phyloP scores from a whole-genome alignment of 2,888 invertebrate species.

The Belgica antarctica region DNA sequence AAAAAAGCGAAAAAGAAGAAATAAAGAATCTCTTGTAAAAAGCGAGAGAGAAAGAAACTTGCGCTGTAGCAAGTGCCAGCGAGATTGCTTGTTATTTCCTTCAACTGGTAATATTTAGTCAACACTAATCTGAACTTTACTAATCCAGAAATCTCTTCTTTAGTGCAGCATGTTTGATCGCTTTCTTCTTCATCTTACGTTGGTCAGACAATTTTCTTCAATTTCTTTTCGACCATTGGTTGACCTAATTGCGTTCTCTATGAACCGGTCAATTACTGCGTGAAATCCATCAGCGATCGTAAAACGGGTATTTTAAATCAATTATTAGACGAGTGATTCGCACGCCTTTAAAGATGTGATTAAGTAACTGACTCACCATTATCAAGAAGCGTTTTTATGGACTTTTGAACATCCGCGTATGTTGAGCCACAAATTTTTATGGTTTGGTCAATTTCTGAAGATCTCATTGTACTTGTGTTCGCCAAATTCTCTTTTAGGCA shows the following conservation, averaged over 20 bases:
- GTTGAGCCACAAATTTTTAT: conserved; percentile 59
- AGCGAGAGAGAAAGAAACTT: neutral
- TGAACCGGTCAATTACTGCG: neutral
- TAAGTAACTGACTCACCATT: conserved; percentile 53
- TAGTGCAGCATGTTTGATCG: neutral
- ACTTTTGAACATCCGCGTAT: conserved; percentile 57
- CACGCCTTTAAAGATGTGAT: neutral
- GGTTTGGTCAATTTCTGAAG: conserved; percentile 60
- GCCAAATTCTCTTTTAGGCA: conserved; percentile 61
- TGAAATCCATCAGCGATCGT: neutral
- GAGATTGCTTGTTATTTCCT: neutral
- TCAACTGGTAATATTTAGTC: conserved; percentile 8
- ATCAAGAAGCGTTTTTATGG: conserved; percentile 56
- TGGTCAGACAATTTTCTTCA: neutral
- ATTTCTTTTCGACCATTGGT: conserved; percentile 23
- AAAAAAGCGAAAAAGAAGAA: too few species aligned
- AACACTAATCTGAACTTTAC: neutral
- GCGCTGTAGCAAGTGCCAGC: conserved; percentile 12
- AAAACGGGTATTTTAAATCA: neutral
- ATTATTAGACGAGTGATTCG: neutral
- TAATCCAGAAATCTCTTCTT: conserved; percentile 6
- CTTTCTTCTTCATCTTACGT: too few species aligned
- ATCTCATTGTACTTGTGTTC: conserved; percentile 58
- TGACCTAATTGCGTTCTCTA: conserved; percentile 35
- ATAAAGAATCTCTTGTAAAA: too few species aligned